phyloP scores from a whole-genome alignment of 2,888 invertebrate genomes.

The Diplolepis rosae region DNA sequence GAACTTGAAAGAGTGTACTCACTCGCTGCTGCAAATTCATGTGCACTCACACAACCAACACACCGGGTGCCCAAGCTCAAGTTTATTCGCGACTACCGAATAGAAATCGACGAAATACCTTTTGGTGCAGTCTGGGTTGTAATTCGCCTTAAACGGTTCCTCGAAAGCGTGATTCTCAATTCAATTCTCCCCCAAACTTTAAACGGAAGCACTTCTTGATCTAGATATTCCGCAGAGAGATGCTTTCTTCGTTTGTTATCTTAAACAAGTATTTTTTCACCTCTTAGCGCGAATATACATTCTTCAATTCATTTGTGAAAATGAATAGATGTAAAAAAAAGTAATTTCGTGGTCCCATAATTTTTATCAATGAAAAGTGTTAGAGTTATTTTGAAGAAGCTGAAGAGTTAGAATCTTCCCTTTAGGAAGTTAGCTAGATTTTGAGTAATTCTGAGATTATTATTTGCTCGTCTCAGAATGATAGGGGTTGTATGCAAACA shows the following conservation, averaged over 20 bases:
- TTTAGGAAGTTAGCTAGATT: conserved; percentile 39
- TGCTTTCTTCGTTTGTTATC: background rate
- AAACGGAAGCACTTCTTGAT: conserved; percentile 44
- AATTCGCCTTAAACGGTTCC: conserved; percentile 66
- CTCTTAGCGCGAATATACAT: too few relatives aligned
- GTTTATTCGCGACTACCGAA: conserved; percentile 66
- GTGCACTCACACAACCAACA: conserved; percentile 52
- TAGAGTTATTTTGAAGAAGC: background rate
- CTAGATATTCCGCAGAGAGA: conserved; percentile 36
- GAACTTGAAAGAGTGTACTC: conserved; percentile 63
- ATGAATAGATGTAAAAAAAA: background rate
- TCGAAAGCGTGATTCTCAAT: conserved; percentile 64
- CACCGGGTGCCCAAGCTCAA: conserved; percentile 53
- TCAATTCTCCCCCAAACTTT: conserved; percentile 58
- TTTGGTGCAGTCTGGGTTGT: conserved; percentile 58
- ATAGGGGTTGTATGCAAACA: conserved; percentile 62
- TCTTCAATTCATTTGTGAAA: too few relatives aligned
- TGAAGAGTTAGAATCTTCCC: conserved; percentile 15
- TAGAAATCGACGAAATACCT: conserved; percentile 68
- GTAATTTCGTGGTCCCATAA: conserved; percentile 32
- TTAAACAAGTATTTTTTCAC: too few relatives aligned
- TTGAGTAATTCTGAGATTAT: conserved; percentile 61
- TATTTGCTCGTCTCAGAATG: conserved; percentile 57
- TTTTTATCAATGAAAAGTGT: conserved; percentile 12
- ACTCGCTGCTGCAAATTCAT: conserved; percentile 48